Base-by-base conservation (phyloP, 1,140 invertebrate genomes). In the Drosophila ananassae region DNA sequence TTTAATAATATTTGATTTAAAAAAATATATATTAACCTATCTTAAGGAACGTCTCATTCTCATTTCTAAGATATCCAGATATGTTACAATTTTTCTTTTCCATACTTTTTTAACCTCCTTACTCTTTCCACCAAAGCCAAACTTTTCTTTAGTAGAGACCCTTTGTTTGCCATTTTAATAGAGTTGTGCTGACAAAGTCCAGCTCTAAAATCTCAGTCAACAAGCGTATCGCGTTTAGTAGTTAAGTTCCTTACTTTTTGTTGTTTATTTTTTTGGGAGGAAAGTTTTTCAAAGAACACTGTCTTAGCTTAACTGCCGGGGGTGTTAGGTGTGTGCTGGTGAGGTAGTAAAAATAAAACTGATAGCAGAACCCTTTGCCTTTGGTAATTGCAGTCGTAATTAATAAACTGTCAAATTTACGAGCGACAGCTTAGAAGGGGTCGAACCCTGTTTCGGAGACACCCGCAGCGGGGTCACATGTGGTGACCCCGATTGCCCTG, bases 361-460 rank as follows among this genome's bases (percentile, higher is more conserved):
- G 67, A 69, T 69, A 69, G 41, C 30, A 39, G 64, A 60, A 37
- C 30, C 57, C 28, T 17, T 41, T 32, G 21, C 46, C 21, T 17
- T 41, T 24, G 21, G 41, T 69, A 71, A 71, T 71, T 71, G 67
- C 44, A 56, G 50, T 64, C 39, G 77, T 66, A 77, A 85, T 84
- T 84, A 84, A 85, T 77, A 80, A 77, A 85, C 73, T 85, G 76
- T 63, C 81, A 84, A 80, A 80, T 80, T 84, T 85, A 80, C 48
- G 77, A 69, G 52, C 48, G 22, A 6, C 41, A 48, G 75, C 71
- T 81, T 61, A 71, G 54, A 5, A 25, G 51, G 58, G 34, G 51
- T 6, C 4, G 9, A 44, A 17, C 8, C 41, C n/a, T 1, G 17
- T 9, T 21, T 17, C 41, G 17, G 2, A 8, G 41, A 3, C 13